Conservation (phyloP, 2,113 vertebrate genomes). For the Suricata suricatta region DNA sequence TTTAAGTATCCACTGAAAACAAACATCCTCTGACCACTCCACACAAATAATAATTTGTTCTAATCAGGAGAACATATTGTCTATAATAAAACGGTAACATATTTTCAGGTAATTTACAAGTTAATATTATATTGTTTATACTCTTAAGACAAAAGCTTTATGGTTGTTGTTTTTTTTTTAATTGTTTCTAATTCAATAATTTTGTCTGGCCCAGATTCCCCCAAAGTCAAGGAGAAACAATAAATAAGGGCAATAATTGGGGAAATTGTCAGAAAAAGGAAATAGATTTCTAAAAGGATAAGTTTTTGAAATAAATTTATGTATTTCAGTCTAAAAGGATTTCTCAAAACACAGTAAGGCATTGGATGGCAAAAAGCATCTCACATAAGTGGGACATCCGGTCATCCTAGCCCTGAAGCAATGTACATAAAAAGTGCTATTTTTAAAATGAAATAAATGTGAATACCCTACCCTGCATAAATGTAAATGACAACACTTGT, state of each 20-base stretch:
- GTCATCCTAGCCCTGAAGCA: constrained; percentile 27
- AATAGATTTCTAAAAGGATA: constrained; percentile 20
- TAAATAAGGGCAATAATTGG: neutral
- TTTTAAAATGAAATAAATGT: constrained; percentile 67
- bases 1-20: neutral
- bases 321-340: neutral
- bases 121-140: constrained; percentile 19
- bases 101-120: neutral
- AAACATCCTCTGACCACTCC: neutral
- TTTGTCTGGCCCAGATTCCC: neutral
- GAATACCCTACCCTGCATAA: constrained; percentile 2
- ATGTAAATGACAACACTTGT: constrained; percentile 29
- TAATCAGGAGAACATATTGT: neutral
- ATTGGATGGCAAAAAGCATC: neutral
- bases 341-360: constrained; percentile 49
- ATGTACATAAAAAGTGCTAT: constrained; percentile 41
- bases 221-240: constrained; percentile 30
- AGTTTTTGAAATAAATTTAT: neutral
- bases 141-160: neutral
- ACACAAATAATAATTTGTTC: neutral
- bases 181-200: constrained; percentile 32
- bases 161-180: neutral
- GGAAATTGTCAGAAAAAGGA: constrained; percentile 17
- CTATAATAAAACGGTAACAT: neutral
- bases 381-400: constrained; percentile 41